Conservation (phyloP, 2,113 vertebrate species). For the Eubucco bourcierii region DNA sequence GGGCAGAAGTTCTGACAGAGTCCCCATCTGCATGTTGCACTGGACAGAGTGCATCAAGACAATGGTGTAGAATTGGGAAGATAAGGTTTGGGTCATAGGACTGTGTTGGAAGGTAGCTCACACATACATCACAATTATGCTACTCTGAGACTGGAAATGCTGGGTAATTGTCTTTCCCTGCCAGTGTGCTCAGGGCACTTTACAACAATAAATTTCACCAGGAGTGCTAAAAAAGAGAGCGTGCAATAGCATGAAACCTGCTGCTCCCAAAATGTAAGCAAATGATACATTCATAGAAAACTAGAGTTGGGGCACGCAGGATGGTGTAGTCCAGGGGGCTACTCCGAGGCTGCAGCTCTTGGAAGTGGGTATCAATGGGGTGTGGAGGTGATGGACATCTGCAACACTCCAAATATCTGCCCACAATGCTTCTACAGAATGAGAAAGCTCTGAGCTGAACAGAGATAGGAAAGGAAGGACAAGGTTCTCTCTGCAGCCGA, state of each 20-base stretch:
- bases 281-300: accelerated
- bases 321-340: background rate
- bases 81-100: background rate
- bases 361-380: background rate
- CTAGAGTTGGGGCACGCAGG: background rate
- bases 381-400: background rate
- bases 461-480: background rate
- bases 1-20: background rate
- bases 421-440: background rate
- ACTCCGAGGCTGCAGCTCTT: background rate
- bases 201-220: slow-evolving; percentile 61
- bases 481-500: background rate
- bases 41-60: background rate
- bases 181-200: slow-evolving; percentile 56
- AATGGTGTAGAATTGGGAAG: background rate
- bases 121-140: slow-evolving; percentile 54
- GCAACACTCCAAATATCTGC: accelerated
- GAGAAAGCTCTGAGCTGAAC: background rate
- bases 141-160: slow-evolving; percentile 50
- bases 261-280: background rate
- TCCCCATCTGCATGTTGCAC: background rate
- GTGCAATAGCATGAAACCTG: background rate
- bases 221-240: slow-evolving; percentile 36
- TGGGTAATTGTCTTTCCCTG: slow-evolving; percentile 65
- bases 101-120: slow-evolving; percentile 24